Conservation (phyloP, 92 coral and sea anemone genomes). For the Blastomussa wellsi region DNA sequence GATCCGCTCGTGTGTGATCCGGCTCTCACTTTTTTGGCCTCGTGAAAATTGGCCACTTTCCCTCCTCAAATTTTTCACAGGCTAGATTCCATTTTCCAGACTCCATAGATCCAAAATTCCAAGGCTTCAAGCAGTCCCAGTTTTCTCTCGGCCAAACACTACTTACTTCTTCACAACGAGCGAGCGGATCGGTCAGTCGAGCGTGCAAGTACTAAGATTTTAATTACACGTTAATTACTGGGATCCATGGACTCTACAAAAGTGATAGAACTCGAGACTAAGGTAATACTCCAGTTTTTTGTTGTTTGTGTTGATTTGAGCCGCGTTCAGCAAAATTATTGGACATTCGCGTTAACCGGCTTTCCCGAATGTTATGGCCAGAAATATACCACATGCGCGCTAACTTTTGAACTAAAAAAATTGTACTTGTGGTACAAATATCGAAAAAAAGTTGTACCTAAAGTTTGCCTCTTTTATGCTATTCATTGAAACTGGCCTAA, state of each 20-base stretch:
- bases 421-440: neutral
- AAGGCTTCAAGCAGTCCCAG: neutral
- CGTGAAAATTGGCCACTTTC: too few species aligned
- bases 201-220: neutral
- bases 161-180: neutral
- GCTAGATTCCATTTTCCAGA: neutral
- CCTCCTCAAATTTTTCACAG: neutral
- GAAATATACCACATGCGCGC: too few species aligned
- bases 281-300: neutral
- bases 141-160: neutral
- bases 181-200: neutral
- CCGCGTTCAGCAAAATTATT: neutral
- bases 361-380: too few species aligned
- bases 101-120: neutral
- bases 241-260: neutral
- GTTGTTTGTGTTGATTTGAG: neutral
- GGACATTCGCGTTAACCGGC: too few species aligned
- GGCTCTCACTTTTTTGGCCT: too few species aligned
- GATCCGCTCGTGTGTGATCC: too few species aligned
- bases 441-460: too few species aligned
- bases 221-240: neutral
- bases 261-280: neutral
- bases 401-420: neutral
- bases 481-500: neutral
- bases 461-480: neutral